phyloP scores from a whole-genome alignment of 2,888 invertebrate genomes.

The Corythucha ciliata region DNA sequence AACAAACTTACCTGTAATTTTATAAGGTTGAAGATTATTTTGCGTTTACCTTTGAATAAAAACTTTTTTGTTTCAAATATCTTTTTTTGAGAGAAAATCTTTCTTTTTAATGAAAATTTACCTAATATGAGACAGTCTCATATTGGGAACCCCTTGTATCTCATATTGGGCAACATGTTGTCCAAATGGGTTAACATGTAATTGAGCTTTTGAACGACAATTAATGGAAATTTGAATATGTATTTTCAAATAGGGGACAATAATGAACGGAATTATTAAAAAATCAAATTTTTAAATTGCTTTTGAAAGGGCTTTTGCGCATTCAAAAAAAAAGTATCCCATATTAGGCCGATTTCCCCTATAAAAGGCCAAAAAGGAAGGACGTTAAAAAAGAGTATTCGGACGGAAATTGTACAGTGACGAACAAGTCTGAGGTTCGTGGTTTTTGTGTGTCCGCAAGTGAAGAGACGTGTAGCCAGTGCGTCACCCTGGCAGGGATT shows the following conservation, averaged over 20 bases:
- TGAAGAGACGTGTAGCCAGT: too few relatives aligned
- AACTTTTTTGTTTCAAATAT: conserved; percentile 9
- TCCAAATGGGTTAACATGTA: conserved; percentile 6
- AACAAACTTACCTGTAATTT: conserved; percentile 6
- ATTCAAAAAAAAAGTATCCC: conserved; percentile 7
- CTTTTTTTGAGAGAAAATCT: conserved; percentile 1
- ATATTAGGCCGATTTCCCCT: conserved; percentile 7
- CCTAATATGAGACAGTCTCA: conserved; percentile 10
- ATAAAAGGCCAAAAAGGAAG: too few relatives aligned
- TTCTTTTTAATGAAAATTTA: background rate
- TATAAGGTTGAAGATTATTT: conserved; percentile 4
- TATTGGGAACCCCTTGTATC: conserved; percentile 9
- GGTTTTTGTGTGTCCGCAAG: too few relatives aligned
- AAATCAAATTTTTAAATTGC: conserved; percentile 2
- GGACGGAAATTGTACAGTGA: too few relatives aligned
- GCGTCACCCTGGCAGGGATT: too few relatives aligned
- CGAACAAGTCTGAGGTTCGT: too few relatives aligned
- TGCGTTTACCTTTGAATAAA: background rate
- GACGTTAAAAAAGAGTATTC: too few relatives aligned
- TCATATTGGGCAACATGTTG: conserved; percentile 9
- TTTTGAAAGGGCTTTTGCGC: conserved; percentile 1
- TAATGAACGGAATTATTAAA: background rate
- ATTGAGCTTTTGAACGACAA: background rate
- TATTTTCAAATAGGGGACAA: conserved; percentile 1
- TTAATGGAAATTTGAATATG: conserved; percentile 9